These are phyloP conservation scores for Felis chaus DNA, from an alignment of 2,113 vertebrate species.

Conservation along the genomic window DNA sequence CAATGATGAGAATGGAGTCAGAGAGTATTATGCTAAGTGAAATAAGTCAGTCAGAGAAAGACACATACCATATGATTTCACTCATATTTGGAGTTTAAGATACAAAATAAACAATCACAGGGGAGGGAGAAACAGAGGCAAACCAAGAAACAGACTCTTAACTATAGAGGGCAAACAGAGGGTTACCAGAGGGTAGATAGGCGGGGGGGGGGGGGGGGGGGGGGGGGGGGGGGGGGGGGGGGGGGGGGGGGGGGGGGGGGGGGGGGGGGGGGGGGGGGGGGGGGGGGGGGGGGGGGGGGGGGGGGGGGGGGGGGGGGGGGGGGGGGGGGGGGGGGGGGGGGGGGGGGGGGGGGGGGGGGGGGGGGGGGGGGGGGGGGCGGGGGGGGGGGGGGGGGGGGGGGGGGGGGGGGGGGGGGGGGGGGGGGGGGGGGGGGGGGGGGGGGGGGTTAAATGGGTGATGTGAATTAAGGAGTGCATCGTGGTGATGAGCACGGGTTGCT, in stretches of 20 bases:
- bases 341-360: no score
- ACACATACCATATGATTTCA: not conserved
- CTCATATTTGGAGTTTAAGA: not conserved
- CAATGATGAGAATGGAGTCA: not conserved
- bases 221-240: no score
- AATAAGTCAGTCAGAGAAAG: not conserved
- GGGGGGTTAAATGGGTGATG: not conserved
- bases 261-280: no score
- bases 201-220: no score
- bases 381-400: no score
- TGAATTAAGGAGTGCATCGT: not conserved
- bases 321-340: no score
- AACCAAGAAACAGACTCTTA: not conserved
- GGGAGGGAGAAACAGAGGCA: not conserved
- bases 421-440: no score
- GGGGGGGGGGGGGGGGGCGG: no score
- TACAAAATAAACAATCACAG: not conserved
- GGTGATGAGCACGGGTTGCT: not conserved
- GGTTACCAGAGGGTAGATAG: not conserved
- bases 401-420: fast-evolving
- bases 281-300: no score
- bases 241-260: no score
- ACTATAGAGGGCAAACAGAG: not conserved
- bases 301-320: no score
- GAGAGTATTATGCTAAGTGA: not conserved